phyloP scores from a whole-genome alignment of 2,797 vertebrate species.

The Gymnothorax javanicus region DNA sequence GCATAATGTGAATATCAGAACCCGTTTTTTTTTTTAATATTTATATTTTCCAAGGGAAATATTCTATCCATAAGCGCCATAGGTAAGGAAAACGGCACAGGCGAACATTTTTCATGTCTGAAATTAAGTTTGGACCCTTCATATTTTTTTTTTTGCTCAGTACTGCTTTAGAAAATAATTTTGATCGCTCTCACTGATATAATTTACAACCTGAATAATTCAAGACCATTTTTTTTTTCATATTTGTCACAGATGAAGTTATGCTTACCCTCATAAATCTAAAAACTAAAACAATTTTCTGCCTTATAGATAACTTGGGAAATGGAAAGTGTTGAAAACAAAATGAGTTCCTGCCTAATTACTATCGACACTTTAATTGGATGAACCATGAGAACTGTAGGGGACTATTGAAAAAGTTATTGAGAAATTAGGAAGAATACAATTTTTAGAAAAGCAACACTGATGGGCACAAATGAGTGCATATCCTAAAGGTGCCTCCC shows the following conservation, averaged over 20 bases:
- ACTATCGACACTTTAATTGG: not conserved
- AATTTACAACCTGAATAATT: not conserved
- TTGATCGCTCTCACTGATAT: not conserved
- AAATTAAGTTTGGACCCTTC: not conserved
- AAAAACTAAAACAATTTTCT: slow-evolving; percentile 2
- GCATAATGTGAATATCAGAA: not conserved
- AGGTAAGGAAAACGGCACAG: not conserved
- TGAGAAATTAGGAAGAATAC: not conserved
- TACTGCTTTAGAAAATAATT: not conserved
- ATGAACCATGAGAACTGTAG: not conserved
- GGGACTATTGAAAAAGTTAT: not conserved
- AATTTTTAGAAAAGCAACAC: not conserved
- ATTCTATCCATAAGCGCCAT: not conserved
- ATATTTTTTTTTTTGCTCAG: not conserved
- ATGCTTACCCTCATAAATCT: not conserved
- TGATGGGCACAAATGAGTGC: not conserved
- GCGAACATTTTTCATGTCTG: not conserved
- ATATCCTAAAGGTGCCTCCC: not conserved
- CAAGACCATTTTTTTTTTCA: not conserved
- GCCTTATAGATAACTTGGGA: not conserved
- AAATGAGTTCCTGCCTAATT: not conserved
- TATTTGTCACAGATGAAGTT: not conserved
- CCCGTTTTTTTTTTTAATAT: not conserved
- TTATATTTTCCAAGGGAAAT: not conserved
- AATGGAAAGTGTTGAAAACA: not conserved